These are phyloP conservation scores for Campoletis raptor DNA, from an alignment of 2,888 invertebrate genomes.

Conservation along the genomic window DNA sequence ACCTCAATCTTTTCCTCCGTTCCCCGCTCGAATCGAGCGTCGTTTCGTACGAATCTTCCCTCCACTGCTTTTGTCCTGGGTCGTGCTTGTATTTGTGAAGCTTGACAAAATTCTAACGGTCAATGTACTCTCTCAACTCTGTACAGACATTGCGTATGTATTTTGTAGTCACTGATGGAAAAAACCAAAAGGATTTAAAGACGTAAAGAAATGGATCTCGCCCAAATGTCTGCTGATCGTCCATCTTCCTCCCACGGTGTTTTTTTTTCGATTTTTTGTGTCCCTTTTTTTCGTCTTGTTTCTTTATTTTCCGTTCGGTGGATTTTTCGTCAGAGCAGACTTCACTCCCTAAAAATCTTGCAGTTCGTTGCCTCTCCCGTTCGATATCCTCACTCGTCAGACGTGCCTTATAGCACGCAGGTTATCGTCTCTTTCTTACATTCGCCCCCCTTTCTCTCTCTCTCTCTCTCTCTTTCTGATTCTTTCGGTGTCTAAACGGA, in stretches of 20 bases:
- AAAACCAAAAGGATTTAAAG: background rate
- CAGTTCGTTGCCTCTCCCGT: conserved; percentile 63
- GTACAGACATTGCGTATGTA: background rate
- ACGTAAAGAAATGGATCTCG: conserved; percentile 3
- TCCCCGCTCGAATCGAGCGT: background rate
- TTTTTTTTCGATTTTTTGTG: background rate
- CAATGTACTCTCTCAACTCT: conserved; percentile 46
- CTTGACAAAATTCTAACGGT: conserved; percentile 71
- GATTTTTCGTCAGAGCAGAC: conserved; percentile 25
- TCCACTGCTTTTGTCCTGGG: conserved; percentile 2
- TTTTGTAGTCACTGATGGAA: background rate
- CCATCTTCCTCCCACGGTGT: conserved; percentile 11
- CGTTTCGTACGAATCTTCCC: background rate
- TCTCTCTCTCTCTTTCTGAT: conserved; percentile 25
- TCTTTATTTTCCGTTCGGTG: conserved; percentile 20
- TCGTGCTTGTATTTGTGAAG: conserved; percentile 29
- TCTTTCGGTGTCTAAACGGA: conserved; percentile 45
- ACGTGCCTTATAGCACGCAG: conserved; percentile 60
- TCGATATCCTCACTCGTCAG: conserved; percentile 63
- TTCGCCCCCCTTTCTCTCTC: conserved; percentile 4
- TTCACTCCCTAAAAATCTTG: conserved; percentile 42
- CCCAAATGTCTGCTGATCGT: conserved; percentile 49
- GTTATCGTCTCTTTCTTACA: conserved; percentile 65
- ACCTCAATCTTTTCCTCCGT: conserved; percentile 15
- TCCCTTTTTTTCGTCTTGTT: conserved; percentile 21